Evolutionary conservation across 2,113 vertebrate species (phyloP), one percentile per base, ranked within the genome.

Genomic region (Desmodus rotundus): DNA sequence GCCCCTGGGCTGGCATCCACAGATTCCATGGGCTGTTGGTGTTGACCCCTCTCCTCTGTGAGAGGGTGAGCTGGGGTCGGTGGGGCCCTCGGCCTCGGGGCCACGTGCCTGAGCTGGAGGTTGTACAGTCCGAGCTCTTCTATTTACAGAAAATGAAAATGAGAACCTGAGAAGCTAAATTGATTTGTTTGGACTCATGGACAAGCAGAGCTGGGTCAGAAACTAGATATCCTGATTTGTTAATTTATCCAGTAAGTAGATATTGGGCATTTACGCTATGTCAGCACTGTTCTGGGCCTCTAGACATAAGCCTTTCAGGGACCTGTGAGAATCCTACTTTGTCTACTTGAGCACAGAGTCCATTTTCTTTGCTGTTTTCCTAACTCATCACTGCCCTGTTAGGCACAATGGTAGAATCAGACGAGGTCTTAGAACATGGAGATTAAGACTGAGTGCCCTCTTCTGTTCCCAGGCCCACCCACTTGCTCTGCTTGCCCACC

Each of bases 111-210:
- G 83, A 95, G 20, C 73, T 50, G 41, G 58, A 94, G 38, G 3
- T 74, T n/a, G 52, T 81, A 38, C 47, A 72, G 12, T 33, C 9
- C 17, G 76, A 80, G 58, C 43, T 94, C n/a, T 76, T 85, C 38
- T 72, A 4, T 36, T 26, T 47, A 58, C 26, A 74, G 76, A 65
- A 76, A 61, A n/a, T 58, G 73, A 36, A 88, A 77, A 81, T 28
- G 63, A 94, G 65, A 58, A 54, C 36, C 45, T 67, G 83, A 74
- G 47, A 50, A 52, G 47, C 28, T 63, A 73, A 5, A 56, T 4
- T 56, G 28, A 41, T 85, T 89, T 72, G 36, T 96, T 88, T 83
- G 72, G 36, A 78, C 72, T 95, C 36, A 56, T 22, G 5, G 24
- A 81, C 52, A 70, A 50, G n/a, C 45, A 72, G 36, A 90, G 20